Evolutionary conservation across 1,140 invertebrate genomes (phyloP).

Genomic region (Drosophila ercepeae): DNA sequence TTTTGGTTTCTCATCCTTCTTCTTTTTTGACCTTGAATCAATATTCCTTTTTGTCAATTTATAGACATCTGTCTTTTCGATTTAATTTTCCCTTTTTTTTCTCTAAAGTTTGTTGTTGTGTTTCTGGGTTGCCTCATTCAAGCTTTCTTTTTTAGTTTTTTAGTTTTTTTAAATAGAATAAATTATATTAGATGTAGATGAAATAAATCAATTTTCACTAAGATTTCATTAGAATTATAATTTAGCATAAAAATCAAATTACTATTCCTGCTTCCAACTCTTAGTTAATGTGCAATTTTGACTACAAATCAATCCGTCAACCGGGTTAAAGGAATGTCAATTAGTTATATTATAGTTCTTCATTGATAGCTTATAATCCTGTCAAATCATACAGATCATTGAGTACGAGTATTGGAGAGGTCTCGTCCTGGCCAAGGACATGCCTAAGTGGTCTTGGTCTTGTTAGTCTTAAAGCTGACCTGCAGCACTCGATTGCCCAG

Average conservation of each 20-base stretch:
- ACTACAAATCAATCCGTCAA: slow-evolving; percentile 49
- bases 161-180: slow-evolving; percentile 21
- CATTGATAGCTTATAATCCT: slow-evolving; percentile 8
- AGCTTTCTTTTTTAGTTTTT: slow-evolving; percentile 62
- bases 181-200: slow-evolving; percentile 53
- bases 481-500: slow-evolving; percentile 94
- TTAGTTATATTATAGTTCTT: slow-evolving; percentile 8
- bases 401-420: slow-evolving; percentile 39
- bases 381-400: slow-evolving; percentile 46
- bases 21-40: slow-evolving; percentile 12
- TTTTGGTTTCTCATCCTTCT: slow-evolving; percentile 6
- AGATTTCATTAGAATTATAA: slow-evolving; percentile 61
- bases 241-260: slow-evolving; percentile 65
- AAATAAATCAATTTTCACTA: slow-evolving; percentile 75
- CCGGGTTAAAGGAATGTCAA: slow-evolving; percentile 2
- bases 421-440: slow-evolving; percentile 4
- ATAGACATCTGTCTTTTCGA: slow-evolving; percentile 57
- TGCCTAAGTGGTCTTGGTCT: slow-evolving; percentile 86
- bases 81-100: slow-evolving; percentile 21
- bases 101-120: slow-evolving; percentile 42
- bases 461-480: slow-evolving; percentile 95
- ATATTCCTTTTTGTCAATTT: slow-evolving; percentile 55
- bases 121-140: slow-evolving; percentile 63
- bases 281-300: slow-evolving; percentile 51
- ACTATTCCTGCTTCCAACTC: slow-evolving; percentile 3